phyloP scores from a whole-genome alignment of 2,797 vertebrate genomes.

The Pristis pectinata region DNA sequence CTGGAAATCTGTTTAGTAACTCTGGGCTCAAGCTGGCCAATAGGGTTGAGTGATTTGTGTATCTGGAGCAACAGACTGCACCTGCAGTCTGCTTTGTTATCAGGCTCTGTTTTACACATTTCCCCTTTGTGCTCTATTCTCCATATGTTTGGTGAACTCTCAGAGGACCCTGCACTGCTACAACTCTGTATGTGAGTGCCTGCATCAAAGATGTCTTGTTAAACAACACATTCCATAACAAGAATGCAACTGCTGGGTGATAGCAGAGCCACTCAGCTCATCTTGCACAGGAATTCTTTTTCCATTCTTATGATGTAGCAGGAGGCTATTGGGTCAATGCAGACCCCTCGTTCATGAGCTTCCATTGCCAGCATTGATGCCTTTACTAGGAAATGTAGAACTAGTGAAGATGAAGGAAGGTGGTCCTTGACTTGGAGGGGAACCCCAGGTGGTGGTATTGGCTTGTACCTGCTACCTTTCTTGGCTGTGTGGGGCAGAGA shows the following conservation, averaged over 20 bases:
- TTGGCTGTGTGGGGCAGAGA: no score
- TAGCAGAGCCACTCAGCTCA: not conserved
- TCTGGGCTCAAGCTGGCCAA: not conserved
- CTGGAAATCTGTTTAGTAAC: not conserved
- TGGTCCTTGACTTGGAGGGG: no score
- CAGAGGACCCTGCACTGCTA: not conserved
- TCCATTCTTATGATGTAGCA: no score
- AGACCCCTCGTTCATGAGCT: no score
- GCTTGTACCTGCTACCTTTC: no score
- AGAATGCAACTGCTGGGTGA: no score
- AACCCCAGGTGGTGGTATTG: no score
- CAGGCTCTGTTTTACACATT: conserved; percentile 21
- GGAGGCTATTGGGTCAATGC: no score
- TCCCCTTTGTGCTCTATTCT: not conserved
- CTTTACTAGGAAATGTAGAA: no score
- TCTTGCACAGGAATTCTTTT: not conserved
- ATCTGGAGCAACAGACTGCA: not conserved
- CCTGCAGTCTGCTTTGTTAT: not conserved
- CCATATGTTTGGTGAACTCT: not conserved
- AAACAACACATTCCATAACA: not conserved
- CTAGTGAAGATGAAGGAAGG: no score
- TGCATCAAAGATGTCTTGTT: not conserved
- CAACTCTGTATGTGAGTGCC: not conserved
- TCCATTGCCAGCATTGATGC: no score
- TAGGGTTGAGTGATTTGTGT: not conserved